Evolutionary conservation across 2,797 vertebrate genomes (phyloP).

Genomic region (Myripristis murdjan): DNA sequence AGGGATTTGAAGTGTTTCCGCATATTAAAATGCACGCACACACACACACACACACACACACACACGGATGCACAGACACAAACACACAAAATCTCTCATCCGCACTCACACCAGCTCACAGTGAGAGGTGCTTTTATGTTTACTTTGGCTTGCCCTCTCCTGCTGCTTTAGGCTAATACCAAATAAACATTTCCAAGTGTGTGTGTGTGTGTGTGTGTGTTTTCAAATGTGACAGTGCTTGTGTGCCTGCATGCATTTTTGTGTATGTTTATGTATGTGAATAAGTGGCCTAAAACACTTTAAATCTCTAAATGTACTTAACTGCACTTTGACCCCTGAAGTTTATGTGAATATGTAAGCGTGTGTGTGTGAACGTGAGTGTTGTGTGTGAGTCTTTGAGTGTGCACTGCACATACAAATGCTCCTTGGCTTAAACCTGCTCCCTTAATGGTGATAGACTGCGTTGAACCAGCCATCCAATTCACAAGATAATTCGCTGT

Average conservation of each 20-base stretch:
- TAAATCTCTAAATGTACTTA: too few species aligned
- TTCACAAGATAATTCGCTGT: too few species aligned
- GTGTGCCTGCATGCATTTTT: background rate
- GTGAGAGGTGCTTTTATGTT: constrained; percentile 41
- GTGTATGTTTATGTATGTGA: background rate
- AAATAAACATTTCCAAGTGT: constrained; percentile 25
- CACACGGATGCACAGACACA: background rate
- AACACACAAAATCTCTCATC: constrained; percentile 12
- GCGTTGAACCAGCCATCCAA: too few species aligned
- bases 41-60: constrained; percentile 16
- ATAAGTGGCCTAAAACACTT: background rate
- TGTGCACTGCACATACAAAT: background rate
- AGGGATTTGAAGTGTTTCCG: constrained; percentile 9
- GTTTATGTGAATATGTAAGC: background rate
- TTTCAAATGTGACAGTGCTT: background rate
- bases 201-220: background rate
- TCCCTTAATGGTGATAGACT: too few species aligned
- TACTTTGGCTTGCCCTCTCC: constrained; percentile 11
- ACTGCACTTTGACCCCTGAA: background rate
- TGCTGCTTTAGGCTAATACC: constrained; percentile 30
- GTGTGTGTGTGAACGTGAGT: background rate
- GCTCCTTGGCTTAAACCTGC: background rate
- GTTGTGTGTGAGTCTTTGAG: background rate
- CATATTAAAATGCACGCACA: background rate
- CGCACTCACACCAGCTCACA: background rate